Conservation (phyloP, 2,797 vertebrate species). For the Chelon auratus region DNA sequence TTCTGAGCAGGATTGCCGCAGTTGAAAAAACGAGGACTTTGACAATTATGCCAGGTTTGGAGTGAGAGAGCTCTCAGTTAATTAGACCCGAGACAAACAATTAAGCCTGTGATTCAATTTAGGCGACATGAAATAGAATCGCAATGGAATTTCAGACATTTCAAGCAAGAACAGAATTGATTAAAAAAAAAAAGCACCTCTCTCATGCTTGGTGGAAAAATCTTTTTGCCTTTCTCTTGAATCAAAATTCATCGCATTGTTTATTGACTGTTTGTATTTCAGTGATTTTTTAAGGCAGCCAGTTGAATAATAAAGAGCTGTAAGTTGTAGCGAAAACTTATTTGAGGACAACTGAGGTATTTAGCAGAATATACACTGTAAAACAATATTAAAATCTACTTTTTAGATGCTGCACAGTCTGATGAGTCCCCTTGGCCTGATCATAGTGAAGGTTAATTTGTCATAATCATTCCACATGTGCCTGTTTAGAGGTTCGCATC, state of each 20-base stretch:
- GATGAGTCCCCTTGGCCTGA: no score
- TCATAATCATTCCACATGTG: no score
- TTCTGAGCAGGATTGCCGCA: conserved; percentile 3
- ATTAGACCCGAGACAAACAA: conserved; percentile 8
- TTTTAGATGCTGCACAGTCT: no score
- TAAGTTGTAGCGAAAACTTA: neutral
- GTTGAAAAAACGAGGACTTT: neutral
- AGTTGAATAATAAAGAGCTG: neutral
- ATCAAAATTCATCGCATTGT: neutral
- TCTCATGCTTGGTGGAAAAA: neutral
- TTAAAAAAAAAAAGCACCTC: neutral
- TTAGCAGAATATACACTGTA: neutral
- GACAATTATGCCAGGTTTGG: neutral
- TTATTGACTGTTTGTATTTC: neutral
- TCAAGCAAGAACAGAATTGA: neutral
- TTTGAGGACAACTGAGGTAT: neutral
- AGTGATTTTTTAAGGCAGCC: neutral
- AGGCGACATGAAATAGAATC: neutral
- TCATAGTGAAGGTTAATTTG: no score
- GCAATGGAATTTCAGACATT: conserved; percentile 8
- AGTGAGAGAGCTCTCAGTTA: neutral
- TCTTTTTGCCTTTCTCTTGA: neutral
- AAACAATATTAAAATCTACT: no score
- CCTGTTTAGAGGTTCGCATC: no score
- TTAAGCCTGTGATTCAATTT: neutral